Conservation (phyloP, 2,113 vertebrate species). For the Psilopsiagon aymara region DNA sequence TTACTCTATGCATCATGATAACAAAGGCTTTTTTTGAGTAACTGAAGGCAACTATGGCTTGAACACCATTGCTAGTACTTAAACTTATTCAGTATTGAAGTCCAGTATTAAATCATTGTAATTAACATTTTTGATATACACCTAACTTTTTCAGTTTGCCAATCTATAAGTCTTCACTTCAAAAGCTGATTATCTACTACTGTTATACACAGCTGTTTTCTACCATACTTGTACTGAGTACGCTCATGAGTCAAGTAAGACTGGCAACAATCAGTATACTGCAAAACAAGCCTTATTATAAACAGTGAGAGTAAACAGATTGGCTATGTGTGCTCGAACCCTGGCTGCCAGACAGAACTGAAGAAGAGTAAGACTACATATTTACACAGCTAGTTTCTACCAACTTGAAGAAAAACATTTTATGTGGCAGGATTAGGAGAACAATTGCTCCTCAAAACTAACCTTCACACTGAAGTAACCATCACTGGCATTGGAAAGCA, state of each 20-base stretch:
- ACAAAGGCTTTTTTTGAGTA: neutral
- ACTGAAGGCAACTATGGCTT: neutral
- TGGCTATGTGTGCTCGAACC: neutral
- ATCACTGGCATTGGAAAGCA: neutral
- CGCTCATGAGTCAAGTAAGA: neutral
- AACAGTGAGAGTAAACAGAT: neutral
- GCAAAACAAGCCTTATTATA: neutral
- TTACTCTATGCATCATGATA: neutral
- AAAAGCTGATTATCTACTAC: neutral
- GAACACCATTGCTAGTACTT: neutral
- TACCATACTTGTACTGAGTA: neutral
- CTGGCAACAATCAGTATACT: neutral
- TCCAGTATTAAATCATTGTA: neutral
- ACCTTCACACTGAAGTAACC: neutral
- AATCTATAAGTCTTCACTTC: neutral
- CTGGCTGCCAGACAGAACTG: neutral
- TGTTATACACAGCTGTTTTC: neutral
- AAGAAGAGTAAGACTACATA: neutral
- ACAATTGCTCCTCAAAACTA: conserved; percentile 6
- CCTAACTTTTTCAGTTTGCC: neutral
- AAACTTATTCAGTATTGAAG: accelerated
- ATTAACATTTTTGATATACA: neutral
- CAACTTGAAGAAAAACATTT: neutral
- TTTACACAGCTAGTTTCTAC: neutral
- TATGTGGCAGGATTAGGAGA: neutral